Conservation (phyloP, 2,888 invertebrate species). For the Caenorhabditis becei region DNA sequence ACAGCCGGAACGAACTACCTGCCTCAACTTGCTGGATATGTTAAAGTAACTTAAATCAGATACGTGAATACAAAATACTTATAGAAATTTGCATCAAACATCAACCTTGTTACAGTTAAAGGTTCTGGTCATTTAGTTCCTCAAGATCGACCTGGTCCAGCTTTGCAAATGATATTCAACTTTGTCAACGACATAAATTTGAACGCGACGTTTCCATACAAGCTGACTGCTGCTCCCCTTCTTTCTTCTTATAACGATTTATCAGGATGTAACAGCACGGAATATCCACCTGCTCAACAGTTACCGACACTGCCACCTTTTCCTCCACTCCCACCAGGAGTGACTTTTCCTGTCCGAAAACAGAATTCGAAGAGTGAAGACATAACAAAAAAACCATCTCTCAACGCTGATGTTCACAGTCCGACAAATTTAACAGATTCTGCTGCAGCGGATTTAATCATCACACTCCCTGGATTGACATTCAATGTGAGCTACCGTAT, state of each 20-base stretch:
- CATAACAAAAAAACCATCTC: background rate
- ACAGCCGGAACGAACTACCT: constrained; percentile 37
- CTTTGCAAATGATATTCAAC: constrained; percentile 87
- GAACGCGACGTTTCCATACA: constrained; percentile 41
- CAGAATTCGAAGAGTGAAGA: background rate
- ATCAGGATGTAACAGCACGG: constrained; percentile 19
- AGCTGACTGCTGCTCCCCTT: constrained; percentile 25
- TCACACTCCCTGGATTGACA: constrained; percentile 63
- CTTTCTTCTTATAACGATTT: constrained; percentile 43
- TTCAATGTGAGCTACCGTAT: constrained; percentile 61
- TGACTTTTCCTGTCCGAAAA: constrained; percentile 33
- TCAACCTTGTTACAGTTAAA: constrained; percentile 75
- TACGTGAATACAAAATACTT: too few species aligned
- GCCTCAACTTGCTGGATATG: constrained; percentile 57
- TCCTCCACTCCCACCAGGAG: constrained; percentile 58
- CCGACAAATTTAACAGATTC: constrained; percentile 52
- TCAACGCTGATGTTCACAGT: constrained; percentile 41
- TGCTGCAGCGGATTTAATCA: constrained; percentile 60
- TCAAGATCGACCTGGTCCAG: constrained; percentile 89
- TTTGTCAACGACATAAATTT: constrained; percentile 82
- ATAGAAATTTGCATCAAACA: constrained; percentile 53
- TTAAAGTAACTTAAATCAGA: constrained; percentile 19
- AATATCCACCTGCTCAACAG: constrained; percentile 53
- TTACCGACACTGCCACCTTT: constrained; percentile 59
- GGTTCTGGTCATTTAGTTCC: constrained; percentile 90